Evolutionary conservation across 2,888 invertebrate species (phyloP).

Genomic region (Fragum fragum): DNA sequence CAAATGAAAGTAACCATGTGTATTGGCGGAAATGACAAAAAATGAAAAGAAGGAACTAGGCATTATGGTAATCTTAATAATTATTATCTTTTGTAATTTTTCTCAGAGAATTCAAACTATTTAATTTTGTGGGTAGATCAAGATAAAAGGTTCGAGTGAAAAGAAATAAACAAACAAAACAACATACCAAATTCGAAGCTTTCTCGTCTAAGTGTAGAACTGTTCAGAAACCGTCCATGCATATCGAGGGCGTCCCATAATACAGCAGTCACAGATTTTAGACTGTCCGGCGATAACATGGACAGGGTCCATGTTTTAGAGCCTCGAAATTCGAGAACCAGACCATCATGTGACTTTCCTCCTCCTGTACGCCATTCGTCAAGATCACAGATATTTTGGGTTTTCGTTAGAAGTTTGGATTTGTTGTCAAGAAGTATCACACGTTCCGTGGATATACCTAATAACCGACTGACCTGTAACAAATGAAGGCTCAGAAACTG

Average conservation of each 20-base stretch:
- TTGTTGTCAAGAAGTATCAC: slow-evolving; percentile 89
- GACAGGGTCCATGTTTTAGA: slow-evolving; percentile 88
- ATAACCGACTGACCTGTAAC: slow-evolving; percentile 88
- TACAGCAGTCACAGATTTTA: slow-evolving; percentile 88
- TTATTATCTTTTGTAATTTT: too few species aligned
- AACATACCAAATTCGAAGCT: slow-evolving; percentile 84
- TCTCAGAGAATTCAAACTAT: too few species aligned
- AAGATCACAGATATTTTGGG: slow-evolving; percentile 88
- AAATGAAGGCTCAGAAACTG: too few species aligned
- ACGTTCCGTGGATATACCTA: slow-evolving; percentile 89
- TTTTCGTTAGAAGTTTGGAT: slow-evolving; percentile 89
- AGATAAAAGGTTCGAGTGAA: too few species aligned
- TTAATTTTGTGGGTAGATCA: too few species aligned
- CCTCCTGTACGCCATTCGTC: slow-evolving; percentile 90
- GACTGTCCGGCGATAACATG: slow-evolving; percentile 88
- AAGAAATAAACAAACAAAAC: too few species aligned
- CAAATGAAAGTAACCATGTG: too few species aligned
- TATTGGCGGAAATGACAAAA: too few species aligned
- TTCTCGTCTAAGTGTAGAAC: slow-evolving; percentile 78
- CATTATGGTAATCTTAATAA: too few species aligned
- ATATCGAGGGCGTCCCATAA: slow-evolving; percentile 90
- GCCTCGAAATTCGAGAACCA: slow-evolving; percentile 89
- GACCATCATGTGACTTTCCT: slow-evolving; percentile 89
- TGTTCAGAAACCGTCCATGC: slow-evolving; percentile 83
- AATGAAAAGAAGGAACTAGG: too few species aligned